Percentiles rank a stretch among this genome's conserved stretches.
phyloP scores from a whole-genome alignment of 2,113 vertebrate genomes.

The Sisor rabdophorus region DNA sequence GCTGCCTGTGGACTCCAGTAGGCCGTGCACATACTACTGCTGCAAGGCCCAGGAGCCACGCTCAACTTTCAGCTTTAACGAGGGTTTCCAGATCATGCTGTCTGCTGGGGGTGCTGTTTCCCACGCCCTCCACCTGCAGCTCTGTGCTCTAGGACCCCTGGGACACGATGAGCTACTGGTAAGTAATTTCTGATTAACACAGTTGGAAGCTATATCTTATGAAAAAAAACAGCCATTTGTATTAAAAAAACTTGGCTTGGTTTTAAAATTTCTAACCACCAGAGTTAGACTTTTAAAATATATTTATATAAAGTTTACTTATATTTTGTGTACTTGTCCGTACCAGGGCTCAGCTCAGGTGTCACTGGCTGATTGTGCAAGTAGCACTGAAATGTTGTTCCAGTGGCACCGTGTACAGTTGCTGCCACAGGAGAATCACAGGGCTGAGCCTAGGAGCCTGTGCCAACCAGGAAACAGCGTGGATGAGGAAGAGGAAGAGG shows the following conservation, averaged over 20 bases:
- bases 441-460: conserved; percentile 59
- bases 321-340: background rate
- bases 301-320: too few species aligned
- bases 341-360: conserved; percentile 85
- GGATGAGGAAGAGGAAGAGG: conserved; percentile 63
- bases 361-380: conserved; percentile 75
- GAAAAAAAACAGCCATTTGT: background rate
- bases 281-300: too few species aligned
- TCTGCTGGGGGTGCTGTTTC: conserved; percentile 71
- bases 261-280: background rate
- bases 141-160: conserved; percentile 81
- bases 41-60: conserved; percentile 86
- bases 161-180: conserved; percentile 90
- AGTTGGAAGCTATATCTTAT: background rate
- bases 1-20: conserved; percentile 78
- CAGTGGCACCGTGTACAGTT: conserved; percentile 85
- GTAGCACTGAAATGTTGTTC: conserved; percentile 80
- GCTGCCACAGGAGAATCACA: conserved; percentile 68
- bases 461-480: conserved; percentile 54
- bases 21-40: conserved; percentile 84
- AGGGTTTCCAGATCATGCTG: conserved; percentile 88
- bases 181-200: conserved; percentile 39
- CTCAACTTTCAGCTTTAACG: conserved; percentile 82
- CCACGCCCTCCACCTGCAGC: conserved; percentile 82
- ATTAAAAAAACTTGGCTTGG: too few species aligned